Conservation (phyloP, 1,140 invertebrate species). For the Delia radicum region DNA sequence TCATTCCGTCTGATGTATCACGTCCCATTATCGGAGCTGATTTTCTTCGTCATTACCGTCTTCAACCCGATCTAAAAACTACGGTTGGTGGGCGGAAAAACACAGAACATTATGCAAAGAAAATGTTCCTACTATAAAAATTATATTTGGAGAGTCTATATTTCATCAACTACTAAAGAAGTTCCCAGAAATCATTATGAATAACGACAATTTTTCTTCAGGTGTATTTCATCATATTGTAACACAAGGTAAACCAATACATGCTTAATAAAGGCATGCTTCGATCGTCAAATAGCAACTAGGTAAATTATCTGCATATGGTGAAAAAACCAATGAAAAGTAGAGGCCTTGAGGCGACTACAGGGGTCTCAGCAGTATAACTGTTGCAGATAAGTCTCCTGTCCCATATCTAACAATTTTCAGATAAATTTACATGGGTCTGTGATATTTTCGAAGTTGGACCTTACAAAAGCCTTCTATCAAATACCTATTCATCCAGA, state of each 20-base stretch:
- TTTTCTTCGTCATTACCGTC: background rate
- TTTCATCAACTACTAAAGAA: too few relatives aligned
- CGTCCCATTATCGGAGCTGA: background rate
- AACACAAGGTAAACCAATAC: too few relatives aligned
- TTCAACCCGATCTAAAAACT: background rate
- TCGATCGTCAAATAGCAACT: too few relatives aligned
- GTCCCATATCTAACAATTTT: background rate
- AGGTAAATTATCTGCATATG: too few relatives aligned
- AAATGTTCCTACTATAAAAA: too few relatives aligned
- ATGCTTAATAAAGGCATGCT: too few relatives aligned
- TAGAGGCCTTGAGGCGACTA: background rate
- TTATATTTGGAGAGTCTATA: too few relatives aligned
- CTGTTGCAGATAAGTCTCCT: background rate
- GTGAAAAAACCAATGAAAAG: background rate
- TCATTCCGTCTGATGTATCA: background rate
- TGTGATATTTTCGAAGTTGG: slow-evolving; percentile 40
- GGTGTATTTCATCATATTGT: too few relatives aligned
- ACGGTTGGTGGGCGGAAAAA: too few relatives aligned
- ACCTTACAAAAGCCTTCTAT: slow-evolving; percentile 57
- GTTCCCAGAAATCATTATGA: too few relatives aligned
- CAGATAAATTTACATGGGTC: background rate
- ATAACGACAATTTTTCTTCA: too few relatives aligned
- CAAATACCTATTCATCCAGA: slow-evolving; percentile 40
- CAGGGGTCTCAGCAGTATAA: background rate
- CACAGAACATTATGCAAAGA: too few relatives aligned